Evolutionary conservation across 92 coral and sea anemone genomes (phyloP).

Genomic region (Siderastrea siderea): DNA sequence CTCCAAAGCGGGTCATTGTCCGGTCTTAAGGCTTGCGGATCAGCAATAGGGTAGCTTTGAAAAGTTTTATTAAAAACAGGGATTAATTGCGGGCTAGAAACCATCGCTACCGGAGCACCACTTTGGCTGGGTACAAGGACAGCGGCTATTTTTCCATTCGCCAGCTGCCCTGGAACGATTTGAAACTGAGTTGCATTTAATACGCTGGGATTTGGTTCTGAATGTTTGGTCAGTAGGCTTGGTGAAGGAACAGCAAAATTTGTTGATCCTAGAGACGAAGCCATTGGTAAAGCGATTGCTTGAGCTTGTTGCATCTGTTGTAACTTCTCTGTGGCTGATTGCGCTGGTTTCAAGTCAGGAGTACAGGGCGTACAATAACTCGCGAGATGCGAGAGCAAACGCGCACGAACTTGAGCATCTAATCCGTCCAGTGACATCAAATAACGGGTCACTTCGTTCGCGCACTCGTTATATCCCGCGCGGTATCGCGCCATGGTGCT

Average conservation of each 20-base stretch:
- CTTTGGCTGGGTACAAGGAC: conserved; percentile 81
- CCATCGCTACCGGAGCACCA: conserved; percentile 48
- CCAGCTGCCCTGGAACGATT: conserved; percentile 83
- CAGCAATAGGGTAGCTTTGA: conserved; percentile 37
- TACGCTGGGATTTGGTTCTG: conserved; percentile 26
- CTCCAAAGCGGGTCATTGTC: conserved; percentile 81
- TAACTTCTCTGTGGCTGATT: conserved; percentile 32
- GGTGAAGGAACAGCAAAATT: conserved; percentile 33
- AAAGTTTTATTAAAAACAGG: conserved; percentile 75
- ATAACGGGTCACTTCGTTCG: conserved; percentile 79
- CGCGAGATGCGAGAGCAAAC: conserved; percentile 88
- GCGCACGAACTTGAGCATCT: conserved; percentile 79
- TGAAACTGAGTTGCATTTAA: conserved; percentile 72
- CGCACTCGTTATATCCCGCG: conserved; percentile 89
- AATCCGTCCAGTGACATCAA: conserved; percentile 64
- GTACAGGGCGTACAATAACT: conserved; percentile 71
- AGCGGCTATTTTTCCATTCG: conserved; percentile 91
- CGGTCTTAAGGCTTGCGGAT: conserved; percentile 34
- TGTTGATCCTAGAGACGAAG: conserved; percentile 38
- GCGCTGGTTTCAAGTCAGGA: conserved; percentile 29
- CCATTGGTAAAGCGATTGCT: conserved; percentile 30
- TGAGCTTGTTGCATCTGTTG: conserved; percentile 44
- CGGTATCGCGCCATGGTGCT: conserved; percentile 69
- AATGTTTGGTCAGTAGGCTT: conserved; percentile 12
- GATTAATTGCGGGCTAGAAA: conserved; percentile 68